Conservation (phyloP, 2,113 vertebrate species). For the Cyphomyrus plagiostoma region DNA sequence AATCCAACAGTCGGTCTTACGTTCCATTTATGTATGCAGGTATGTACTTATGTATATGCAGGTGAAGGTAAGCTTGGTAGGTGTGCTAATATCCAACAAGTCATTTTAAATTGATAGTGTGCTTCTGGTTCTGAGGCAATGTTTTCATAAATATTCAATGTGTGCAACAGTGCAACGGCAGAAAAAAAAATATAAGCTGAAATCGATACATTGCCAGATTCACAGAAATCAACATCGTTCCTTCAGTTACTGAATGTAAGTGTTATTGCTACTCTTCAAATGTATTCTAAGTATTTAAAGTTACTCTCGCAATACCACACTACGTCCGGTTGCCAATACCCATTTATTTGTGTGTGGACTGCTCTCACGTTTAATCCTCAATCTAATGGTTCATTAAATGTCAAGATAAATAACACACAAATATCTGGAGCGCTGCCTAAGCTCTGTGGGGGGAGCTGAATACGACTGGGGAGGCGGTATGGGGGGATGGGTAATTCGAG, state of each 20-base stretch:
- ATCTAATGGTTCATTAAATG: constrained; percentile 37
- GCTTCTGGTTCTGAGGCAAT: constrained; percentile 19
- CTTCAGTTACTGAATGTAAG: constrained; percentile 44
- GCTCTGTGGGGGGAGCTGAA: constrained; percentile 33
- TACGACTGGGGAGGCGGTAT: constrained; percentile 35
- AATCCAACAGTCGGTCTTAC: constrained; percentile 48
- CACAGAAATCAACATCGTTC: constrained; percentile 23
- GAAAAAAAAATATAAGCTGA: constrained; percentile 33
- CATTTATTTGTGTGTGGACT: constrained; percentile 19
- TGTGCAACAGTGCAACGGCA: constrained; percentile 36
- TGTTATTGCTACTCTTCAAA: constrained; percentile 62
- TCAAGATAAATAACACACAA: constrained; percentile 36
- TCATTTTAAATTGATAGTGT: constrained; percentile 15
- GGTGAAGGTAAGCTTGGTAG: constrained; percentile 23
- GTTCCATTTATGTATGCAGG: constrained; percentile 29
- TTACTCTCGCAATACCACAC: constrained; percentile 24
- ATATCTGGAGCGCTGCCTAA: constrained; percentile 30
- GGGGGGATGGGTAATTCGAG: constrained; percentile 26
- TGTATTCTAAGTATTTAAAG: constrained; percentile 40
- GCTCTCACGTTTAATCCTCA: neutral
- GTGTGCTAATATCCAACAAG: constrained; percentile 33
- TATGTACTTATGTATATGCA: constrained; percentile 22
- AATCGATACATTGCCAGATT: constrained; percentile 33
- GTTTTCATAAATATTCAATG: constrained; percentile 15
- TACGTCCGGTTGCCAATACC: constrained; percentile 33